Conservation (phyloP, 1,140 invertebrate species). For the Cyclina sinensis region DNA sequence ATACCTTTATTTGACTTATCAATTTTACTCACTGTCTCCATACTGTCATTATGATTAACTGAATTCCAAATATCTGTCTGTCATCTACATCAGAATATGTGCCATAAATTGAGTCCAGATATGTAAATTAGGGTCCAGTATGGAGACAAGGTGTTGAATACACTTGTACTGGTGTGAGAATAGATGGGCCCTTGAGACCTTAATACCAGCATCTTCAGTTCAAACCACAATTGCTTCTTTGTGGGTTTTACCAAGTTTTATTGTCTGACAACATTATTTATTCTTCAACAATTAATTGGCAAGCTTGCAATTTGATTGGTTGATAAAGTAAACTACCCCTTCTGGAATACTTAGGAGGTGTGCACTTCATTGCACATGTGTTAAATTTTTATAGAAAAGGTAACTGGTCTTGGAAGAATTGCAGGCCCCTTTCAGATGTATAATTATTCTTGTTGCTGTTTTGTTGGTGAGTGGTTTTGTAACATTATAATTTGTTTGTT, state of each 20-base stretch:
- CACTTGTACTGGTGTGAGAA: not conserved
- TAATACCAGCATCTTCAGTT: constrained; percentile 20
- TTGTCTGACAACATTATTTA: constrained; percentile 24
- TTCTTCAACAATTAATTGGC: constrained; percentile 29
- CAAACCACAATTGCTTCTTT: constrained; percentile 36
- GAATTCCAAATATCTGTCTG: no score
- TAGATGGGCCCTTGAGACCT: not conserved
- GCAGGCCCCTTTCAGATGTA: no score
- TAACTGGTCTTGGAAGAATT: no score
- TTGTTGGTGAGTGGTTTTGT: no score
- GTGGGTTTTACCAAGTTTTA: constrained; percentile 27
- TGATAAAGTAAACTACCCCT: not conserved
- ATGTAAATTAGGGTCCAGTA: constrained; percentile 4
- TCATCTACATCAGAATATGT: not conserved
- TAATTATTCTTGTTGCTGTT: no score
- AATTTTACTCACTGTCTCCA: no score
- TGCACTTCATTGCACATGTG: not conserved
- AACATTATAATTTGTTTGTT: no score
- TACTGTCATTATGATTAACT: no score
- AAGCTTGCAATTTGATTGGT: not conserved
- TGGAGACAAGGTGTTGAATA: not conserved
- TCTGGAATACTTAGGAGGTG: constrained; percentile 5
- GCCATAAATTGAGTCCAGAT: not conserved
- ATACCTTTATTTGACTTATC: no score
- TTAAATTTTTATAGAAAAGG: not conserved